Evolutionary conservation across 2,113 vertebrate species (phyloP).

Genomic region (Cheilinus undulatus): DNA sequence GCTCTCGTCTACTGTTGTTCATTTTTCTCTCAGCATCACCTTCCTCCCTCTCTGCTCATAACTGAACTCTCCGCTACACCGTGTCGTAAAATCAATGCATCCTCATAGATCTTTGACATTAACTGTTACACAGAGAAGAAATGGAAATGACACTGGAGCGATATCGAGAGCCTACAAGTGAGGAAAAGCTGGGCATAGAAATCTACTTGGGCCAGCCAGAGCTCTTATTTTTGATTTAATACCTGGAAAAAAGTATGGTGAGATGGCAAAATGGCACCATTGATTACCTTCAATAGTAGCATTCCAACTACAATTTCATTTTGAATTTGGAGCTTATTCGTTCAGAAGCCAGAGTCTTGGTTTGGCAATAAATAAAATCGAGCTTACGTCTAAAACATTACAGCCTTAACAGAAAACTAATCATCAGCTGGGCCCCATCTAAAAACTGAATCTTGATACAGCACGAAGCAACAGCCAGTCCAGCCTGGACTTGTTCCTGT

Average conservation of each 20-base stretch:
- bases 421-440: not conserved
- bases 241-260: too few relatives aligned
- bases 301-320: too few relatives aligned
- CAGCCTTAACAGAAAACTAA: not conserved
- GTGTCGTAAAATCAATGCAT: conserved; percentile 74
- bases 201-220: conserved; percentile 4
- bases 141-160: conserved; percentile 37
- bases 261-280: too few relatives aligned
- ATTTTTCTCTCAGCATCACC: conserved; percentile 39
- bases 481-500: not conserved
- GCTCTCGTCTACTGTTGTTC: conserved; percentile 32
- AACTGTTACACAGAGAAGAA: conserved; percentile 44
- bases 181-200: not conserved
- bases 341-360: too few relatives aligned
- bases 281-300: too few relatives aligned
- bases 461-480: not conserved
- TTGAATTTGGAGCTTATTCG: too few relatives aligned
- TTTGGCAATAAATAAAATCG: too few relatives aligned
- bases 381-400: not conserved
- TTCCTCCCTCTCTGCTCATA: conserved; percentile 38
- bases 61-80: conserved; percentile 25
- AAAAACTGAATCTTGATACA: not conserved
- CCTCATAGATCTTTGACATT: conserved; percentile 50
- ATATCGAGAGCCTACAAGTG: conserved; percentile 9
- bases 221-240: too few relatives aligned